Conservation (phyloP, 2,113 vertebrate genomes). For the Eptatretus burgeri region DNA sequence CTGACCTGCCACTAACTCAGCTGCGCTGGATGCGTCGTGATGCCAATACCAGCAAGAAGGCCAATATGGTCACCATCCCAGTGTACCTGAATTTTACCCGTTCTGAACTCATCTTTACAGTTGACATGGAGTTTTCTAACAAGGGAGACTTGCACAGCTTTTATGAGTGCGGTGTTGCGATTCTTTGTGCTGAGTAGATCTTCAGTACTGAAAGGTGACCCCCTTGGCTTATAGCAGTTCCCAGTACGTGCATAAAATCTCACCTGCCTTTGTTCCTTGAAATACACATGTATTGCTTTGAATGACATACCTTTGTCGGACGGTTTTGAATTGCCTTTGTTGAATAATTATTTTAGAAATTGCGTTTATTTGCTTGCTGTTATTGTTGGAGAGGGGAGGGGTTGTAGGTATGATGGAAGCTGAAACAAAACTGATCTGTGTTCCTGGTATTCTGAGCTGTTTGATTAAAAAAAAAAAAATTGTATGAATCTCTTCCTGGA, state of each 20-base stretch:
- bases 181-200: constrained; percentile 3
- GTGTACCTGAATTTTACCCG: constrained; percentile 5
- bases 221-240: background rate
- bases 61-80: background rate
- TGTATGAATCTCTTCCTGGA: no score
- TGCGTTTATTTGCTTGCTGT: no score
- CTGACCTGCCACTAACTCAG: constrained; percentile 1
- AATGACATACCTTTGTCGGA: no score
- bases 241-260: background rate
- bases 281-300: no score
- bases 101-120: constrained; percentile 4
- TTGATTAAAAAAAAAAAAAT: no score
- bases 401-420: no score
- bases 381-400: no score
- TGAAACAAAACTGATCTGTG: no score
- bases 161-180: background rate
- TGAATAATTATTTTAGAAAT: no score
- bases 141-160: constrained; percentile 2
- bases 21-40: constrained; percentile 1
- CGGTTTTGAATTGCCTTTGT: no score
- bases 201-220: background rate
- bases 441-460: no score
- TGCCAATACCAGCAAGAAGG: background rate
- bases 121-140: constrained; percentile 1
- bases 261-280: no score